These are phyloP conservation scores for Andrena bucephala DNA, from an alignment of 2,888 invertebrate species.

Conservation along the genomic window DNA sequence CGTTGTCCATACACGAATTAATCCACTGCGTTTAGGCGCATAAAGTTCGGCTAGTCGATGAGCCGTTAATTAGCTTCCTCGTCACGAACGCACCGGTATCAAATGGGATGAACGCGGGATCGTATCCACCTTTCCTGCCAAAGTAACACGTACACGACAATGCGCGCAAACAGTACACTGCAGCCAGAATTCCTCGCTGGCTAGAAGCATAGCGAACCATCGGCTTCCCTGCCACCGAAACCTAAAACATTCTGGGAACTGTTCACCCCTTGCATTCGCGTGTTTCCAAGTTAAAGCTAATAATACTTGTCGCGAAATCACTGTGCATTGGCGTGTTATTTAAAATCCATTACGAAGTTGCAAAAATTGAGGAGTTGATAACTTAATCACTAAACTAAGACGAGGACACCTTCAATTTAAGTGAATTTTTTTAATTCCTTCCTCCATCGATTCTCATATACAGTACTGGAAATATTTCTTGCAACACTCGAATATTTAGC, in stretches of 20 bases:
- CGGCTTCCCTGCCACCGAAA: slow-evolving; percentile 31
- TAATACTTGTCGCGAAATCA: neutral
- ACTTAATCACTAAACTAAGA: too few relatives aligned
- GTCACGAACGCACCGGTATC: slow-evolving; percentile 71
- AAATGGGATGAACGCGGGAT: slow-evolving; percentile 69
- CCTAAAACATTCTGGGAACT: slow-evolving; percentile 36
- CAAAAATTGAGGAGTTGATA: neutral
- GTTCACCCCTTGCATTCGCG: neutral
- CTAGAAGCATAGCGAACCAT: slow-evolving; percentile 7
- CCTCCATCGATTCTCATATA: too few relatives aligned
- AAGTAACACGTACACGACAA: slow-evolving; percentile 58
- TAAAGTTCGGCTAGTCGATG: slow-evolving; percentile 71
- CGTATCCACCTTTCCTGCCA: slow-evolving; percentile 52
- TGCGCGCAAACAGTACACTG: slow-evolving; percentile 52
- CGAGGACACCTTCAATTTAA: too few relatives aligned
- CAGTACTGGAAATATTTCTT: too few relatives aligned
- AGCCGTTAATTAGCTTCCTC: slow-evolving; percentile 74
- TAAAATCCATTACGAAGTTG: neutral
- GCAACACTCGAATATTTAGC: too few relatives aligned
- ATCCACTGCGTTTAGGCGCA: slow-evolving; percentile 72
- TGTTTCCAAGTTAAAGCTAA: neutral
- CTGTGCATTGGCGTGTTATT: neutral
- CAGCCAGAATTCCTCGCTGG: slow-evolving; percentile 24
- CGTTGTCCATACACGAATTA: slow-evolving; percentile 62
- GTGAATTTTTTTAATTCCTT: too few relatives aligned